phyloP scores from a whole-genome alignment of 35 echinoderm and acorn worm species.

The Hemicentrotus pulcherrimus region DNA sequence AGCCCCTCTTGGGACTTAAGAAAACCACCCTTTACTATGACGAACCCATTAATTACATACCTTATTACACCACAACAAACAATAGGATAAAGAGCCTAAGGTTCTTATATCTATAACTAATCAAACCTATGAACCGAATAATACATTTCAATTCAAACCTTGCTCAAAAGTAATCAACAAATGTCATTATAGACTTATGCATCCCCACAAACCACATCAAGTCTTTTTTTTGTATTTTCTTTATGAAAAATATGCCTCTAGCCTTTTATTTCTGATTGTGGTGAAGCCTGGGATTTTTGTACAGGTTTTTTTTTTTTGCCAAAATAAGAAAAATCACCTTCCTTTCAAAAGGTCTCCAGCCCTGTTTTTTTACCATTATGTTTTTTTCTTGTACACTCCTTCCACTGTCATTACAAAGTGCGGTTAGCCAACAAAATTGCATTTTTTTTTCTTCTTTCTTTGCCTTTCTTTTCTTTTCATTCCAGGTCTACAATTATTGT shows the following conservation, averaged over 20 bases:
- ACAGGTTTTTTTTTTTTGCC: not conserved
- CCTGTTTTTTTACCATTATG: not conserved
- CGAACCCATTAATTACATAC: too few species aligned
- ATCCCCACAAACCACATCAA: not conserved
- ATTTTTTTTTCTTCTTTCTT: not conserved
- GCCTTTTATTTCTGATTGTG: not conserved
- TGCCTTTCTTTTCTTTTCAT: not conserved
- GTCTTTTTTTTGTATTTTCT: not conserved
- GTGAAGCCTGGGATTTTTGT: not conserved
- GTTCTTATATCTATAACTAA: not conserved
- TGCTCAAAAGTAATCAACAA: not conserved
- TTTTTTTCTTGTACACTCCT: constrained; percentile 4
- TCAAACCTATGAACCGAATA: not conserved
- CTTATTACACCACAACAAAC: not conserved
- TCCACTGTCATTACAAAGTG: not conserved
- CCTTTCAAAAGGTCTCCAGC: not conserved
- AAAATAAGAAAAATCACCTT: not conserved
- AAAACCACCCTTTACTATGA: too few species aligned
- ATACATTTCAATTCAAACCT: not conserved
- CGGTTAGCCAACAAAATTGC: not conserved
- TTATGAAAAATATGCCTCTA: not conserved
- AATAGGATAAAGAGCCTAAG: not conserved
- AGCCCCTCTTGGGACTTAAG: too few species aligned
- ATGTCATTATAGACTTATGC: not conserved
- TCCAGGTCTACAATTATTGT: not conserved